Evolutionary conservation across 2,113 vertebrate genomes (phyloP).

Genomic region (Labeo catla): DNA sequence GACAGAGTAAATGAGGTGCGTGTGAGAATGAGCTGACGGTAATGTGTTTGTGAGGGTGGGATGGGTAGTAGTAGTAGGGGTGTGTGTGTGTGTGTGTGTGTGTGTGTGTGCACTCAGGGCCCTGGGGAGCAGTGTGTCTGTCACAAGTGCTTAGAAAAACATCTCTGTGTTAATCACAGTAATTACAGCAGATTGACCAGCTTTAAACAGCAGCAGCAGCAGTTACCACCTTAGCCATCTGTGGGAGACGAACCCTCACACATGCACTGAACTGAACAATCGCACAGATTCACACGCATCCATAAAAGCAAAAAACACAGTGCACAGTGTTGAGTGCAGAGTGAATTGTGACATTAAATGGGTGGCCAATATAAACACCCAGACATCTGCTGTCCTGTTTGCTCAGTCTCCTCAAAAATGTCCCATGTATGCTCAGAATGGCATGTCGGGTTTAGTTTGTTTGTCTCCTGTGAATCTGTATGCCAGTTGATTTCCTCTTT

Average conservation of each 20-base stretch:
- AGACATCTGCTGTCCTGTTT: neutral
- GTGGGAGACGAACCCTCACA: conserved; percentile 6
- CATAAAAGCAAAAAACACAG: conserved; percentile 13
- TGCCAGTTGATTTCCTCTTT: conserved; percentile 20
- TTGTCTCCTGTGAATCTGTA: conserved; percentile 12
- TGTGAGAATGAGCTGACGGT: conserved; percentile 10
- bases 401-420: conserved; percentile 16
- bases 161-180: conserved; percentile 70
- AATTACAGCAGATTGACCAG: conserved; percentile 76
- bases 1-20: conserved; percentile 47
- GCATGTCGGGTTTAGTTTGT: conserved; percentile 14
- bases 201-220: conserved; percentile 64
- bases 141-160: conserved; percentile 73
- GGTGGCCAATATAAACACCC: neutral
- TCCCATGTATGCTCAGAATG: neutral
- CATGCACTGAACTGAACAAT: conserved; percentile 23
- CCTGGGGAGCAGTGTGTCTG: conserved; percentile 65
- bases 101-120: conserved; percentile 50
- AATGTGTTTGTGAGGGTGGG: conserved; percentile 3
- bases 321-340: neutral
- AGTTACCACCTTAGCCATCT: conserved; percentile 57
- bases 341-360: conserved; percentile 17
- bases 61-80: conserved; percentile 7
- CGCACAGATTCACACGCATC: neutral
- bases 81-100: conserved; percentile 46